Evolutionary conservation across 2,888 invertebrate species (phyloP).

Genomic region (Capitulum mitella): DNA sequence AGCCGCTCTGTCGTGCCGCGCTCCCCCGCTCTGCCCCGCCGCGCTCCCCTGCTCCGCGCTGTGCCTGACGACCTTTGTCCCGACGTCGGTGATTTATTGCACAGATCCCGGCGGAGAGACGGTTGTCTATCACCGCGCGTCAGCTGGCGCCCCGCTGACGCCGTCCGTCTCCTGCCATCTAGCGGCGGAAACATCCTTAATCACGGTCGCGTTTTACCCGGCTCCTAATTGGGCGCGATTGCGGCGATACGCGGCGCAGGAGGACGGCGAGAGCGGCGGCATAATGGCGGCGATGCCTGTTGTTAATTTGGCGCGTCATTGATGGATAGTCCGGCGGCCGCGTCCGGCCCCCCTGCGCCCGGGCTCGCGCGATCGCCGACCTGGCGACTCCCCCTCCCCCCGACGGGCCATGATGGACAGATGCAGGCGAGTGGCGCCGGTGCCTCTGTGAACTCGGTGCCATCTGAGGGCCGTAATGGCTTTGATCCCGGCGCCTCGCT

Average conservation of each 20-base stretch:
- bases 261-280: background rate
- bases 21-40: background rate
- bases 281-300: background rate
- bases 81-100: conserved; percentile 16
- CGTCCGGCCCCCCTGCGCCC: no score
- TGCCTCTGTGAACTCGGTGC: background rate
- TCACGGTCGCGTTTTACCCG: background rate
- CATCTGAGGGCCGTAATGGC: background rate
- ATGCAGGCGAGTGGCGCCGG: background rate
- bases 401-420: background rate
- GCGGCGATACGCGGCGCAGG: background rate
- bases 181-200: background rate
- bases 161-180: background rate
- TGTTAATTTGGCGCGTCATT: background rate
- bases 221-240: background rate
- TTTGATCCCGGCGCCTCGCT: background rate
- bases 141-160: background rate
- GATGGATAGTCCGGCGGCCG: background rate
- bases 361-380: no score
- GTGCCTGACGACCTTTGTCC: conserved; percentile 21
- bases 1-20: no score
- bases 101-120: background rate
- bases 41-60: background rate
- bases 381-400: no score
- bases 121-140: conserved; percentile 4